phyloP scores from a whole-genome alignment of 2,888 invertebrate genomes.

The Acleris literana region DNA sequence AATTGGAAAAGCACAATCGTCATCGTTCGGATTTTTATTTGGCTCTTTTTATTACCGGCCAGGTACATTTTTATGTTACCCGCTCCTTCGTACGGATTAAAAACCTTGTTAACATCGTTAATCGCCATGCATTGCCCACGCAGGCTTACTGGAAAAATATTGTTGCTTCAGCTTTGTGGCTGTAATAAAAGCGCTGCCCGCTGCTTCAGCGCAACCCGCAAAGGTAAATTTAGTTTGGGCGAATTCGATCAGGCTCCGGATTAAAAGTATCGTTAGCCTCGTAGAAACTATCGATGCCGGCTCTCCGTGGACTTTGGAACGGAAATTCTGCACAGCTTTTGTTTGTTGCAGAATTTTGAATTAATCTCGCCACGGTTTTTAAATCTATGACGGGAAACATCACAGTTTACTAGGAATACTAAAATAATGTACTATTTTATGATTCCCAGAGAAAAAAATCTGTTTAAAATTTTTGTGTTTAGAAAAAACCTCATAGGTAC shows the following conservation, averaged over 20 bases:
- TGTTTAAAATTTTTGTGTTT: no score
- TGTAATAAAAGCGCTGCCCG: background rate
- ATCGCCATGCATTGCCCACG: no score
- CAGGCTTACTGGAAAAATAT: no score
- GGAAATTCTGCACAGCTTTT: slow-evolving; percentile 9
- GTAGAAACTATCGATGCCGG: slow-evolving; percentile 5
- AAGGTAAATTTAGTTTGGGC: slow-evolving; percentile 26
- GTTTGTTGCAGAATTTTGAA: background rate
- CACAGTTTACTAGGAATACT: background rate
- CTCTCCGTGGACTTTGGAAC: slow-evolving; percentile 8
- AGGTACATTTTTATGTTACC: no score
- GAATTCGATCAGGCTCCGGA: slow-evolving; percentile 11
- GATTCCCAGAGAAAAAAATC: no score
- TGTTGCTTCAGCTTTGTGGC: background rate
- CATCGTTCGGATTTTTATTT: no score
- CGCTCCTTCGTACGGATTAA: no score
- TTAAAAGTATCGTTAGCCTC: slow-evolving; percentile 13
- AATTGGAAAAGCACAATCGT: no score
- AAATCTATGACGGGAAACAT: background rate
- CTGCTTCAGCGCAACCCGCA: slow-evolving; percentile 12
- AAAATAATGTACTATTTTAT: background rate
- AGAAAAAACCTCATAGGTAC: no score
- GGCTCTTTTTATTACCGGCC: no score
- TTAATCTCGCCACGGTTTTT: background rate
- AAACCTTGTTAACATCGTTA: no score